These are phyloP conservation scores for Anguilla anguilla DNA, from an alignment of 2,797 vertebrate species.

Conservation along the genomic window DNA sequence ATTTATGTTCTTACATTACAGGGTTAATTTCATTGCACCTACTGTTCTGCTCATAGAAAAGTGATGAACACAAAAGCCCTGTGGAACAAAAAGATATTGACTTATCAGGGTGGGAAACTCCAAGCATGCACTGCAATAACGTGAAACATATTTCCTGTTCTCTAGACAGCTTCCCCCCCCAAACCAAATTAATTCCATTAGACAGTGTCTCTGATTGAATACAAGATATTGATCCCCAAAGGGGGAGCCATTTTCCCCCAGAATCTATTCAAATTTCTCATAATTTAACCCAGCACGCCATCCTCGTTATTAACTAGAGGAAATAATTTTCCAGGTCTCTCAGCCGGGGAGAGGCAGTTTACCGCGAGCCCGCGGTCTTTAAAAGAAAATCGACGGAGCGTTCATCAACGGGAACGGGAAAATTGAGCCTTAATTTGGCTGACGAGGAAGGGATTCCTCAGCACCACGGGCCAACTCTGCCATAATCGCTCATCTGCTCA, in stretches of 20 bases:
- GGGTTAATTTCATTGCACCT: neutral
- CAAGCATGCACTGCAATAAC: neutral
- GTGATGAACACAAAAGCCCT: neutral
- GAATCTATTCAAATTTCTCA: constrained; percentile 12
- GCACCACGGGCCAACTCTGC: neutral
- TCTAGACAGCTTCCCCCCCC: neutral
- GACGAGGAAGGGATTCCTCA: neutral
- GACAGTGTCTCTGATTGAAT: neutral
- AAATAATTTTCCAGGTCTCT: neutral
- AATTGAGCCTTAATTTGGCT: neutral
- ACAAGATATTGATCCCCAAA: constrained; percentile 8
- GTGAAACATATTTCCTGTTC: neutral
- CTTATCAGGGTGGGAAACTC: neutral
- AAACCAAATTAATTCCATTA: constrained; percentile 13
- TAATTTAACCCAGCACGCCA: neutral
- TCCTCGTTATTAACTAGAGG: neutral
- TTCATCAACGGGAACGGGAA: neutral
- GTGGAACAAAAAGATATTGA: constrained; percentile 6
- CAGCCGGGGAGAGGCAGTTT: neutral
- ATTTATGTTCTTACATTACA: no score
- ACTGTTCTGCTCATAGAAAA: neutral
- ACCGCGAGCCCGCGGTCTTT: neutral
- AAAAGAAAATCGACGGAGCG: neutral
- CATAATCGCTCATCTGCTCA: neutral
- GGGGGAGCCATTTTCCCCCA: neutral